phyloP scores from a whole-genome alignment of 2,888 invertebrate genomes.

The Pseudolycoriella hygida region DNA sequence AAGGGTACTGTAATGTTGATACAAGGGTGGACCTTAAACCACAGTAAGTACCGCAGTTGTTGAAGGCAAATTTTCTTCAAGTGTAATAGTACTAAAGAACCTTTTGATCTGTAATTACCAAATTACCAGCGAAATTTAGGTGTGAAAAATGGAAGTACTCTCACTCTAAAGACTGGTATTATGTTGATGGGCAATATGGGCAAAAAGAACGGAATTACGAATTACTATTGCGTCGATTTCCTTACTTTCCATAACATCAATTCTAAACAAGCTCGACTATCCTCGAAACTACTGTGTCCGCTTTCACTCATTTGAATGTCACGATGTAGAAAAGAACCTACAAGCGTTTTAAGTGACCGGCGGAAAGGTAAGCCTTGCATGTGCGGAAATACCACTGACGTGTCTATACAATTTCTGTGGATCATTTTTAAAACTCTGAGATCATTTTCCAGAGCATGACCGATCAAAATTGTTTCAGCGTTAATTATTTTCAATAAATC shows the following conservation, averaged over 20 bases:
- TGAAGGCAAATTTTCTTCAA: too few species aligned
- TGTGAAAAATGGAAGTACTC: too few species aligned
- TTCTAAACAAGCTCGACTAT: slow-evolving; percentile 78
- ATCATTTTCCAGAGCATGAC: slow-evolving; percentile 92
- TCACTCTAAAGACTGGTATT: too few species aligned
- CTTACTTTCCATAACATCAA: slow-evolving; percentile 64
- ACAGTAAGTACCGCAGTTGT: too few species aligned
- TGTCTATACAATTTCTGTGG: slow-evolving; percentile 76
- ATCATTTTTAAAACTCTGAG: slow-evolving; percentile 68
- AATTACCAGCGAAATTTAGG: too few species aligned
- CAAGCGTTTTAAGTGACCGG: slow-evolving; percentile 63
- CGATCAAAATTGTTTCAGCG: slow-evolving; percentile 76
- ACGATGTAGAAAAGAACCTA: slow-evolving; percentile 50
- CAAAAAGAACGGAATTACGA: too few species aligned
- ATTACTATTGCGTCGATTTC: background rate
- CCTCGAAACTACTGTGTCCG: slow-evolving; percentile 87
- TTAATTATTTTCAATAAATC: slow-evolving; percentile 66
- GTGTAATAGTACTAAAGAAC: too few species aligned
- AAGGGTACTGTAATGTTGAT: too few species aligned
- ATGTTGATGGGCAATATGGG: too few species aligned
- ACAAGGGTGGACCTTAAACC: too few species aligned
- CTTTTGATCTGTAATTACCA: too few species aligned
- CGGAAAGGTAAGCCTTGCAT: slow-evolving; percentile 41
- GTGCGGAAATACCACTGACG: slow-evolving; percentile 77
- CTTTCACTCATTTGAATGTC: slow-evolving; percentile 59